Conservation (phyloP, 2,113 vertebrate species). For the Etia nguti region DNA sequence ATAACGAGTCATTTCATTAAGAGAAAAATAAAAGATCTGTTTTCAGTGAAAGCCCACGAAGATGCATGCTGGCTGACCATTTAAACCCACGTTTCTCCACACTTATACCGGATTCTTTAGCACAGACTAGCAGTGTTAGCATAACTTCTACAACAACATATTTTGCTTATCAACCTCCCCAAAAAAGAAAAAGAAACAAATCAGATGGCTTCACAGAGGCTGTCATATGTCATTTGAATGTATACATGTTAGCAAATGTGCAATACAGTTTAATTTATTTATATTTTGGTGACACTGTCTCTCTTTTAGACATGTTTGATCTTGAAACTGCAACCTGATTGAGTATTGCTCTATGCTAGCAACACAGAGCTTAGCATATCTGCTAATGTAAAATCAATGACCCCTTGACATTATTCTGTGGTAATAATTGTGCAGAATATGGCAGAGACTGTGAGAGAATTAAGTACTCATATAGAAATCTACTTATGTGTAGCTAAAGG, state of each 20-base stretch:
- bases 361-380: neutral
- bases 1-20: conserved; percentile 40
- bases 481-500: neutral
- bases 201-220: neutral
- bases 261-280: neutral
- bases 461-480: neutral
- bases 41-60: conserved; percentile 45
- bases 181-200: neutral
- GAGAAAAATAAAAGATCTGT: neutral
- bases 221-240: neutral
- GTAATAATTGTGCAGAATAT: neutral
- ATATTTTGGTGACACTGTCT: neutral
- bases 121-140: conserved; percentile 34
- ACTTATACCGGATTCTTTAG: conserved; percentile 24
- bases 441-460: neutral
- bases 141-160: conserved; percentile 3
- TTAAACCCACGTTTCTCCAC: neutral
- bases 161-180: neutral
- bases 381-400: neutral
- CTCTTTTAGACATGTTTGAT: neutral
- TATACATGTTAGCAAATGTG: neutral
- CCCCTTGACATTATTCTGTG: neutral
- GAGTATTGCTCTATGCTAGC: neutral
- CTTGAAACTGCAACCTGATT: neutral
- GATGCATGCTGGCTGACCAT: conserved; percentile 40